Evolutionary conservation across 2,888 invertebrate species (phyloP), one percentile per base, ranked within the genome.

Genomic region (Caenorhabditis sp.): DNA sequence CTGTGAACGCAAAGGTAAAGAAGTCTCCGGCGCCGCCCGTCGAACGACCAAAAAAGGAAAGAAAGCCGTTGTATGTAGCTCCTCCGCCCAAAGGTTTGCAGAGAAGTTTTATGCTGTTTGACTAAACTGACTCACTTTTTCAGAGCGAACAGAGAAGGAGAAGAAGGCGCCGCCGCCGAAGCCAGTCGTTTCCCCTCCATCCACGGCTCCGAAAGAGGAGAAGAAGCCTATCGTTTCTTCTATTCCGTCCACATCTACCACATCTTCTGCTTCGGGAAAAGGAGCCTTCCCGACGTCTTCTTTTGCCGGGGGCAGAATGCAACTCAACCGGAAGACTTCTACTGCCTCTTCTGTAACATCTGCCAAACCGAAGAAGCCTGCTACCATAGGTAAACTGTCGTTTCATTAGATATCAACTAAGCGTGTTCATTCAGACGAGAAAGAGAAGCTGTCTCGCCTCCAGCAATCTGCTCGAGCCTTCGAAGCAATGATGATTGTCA

Each of bases 1-100:
- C 76, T 1, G 61, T 74, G 22, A 79, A 77, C 39, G 72, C 58
- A 7, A 65, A 70, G 24, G 46, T 55, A 22, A 65, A 63, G 30
- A 46, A 61, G 26, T 53, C 66, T 4, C 66, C 74, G 15, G 62
- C 74, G 26, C 76, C 80, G 17, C 72, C 75, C 20, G 71, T 77
- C 4, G 82, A 82, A 43, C 37, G 79, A 41, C 58, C 41, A 15
- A 82, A 82, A 48, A 79, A 78, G 53, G 79, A 82, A 39, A 55
- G 82, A 24, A 82, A 83, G 41, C 83, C 81, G 24, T 63, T 81
- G 52, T 81, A 81, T 52, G 76, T 73, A n/a, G 59, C 82, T 20
- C 82, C 82, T 9, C 79, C 82, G 22, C 73, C 80, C 2, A 82
- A 82, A 77, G 80, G 78, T 78, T 26, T 58, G 30, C 9, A 17